Percentiles rank a stretch among this genome's conserved stretches.
Conservation (phyloP, 2,888 invertebrate species). For the Drosophila sordidula region DNA sequence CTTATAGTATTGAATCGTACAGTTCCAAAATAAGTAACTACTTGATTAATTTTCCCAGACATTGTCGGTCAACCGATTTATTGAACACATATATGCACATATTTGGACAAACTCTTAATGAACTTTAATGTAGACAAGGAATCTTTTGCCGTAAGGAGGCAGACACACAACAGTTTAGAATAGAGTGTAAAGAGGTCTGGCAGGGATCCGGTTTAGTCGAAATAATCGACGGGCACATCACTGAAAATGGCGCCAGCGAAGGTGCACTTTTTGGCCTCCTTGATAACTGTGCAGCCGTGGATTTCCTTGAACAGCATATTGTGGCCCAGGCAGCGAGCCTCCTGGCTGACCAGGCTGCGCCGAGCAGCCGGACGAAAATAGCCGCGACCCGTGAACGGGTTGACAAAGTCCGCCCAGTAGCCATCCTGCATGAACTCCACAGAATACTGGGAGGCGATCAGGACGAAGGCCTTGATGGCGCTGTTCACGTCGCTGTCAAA, state of each 20-base stretch:
- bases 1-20: no score
- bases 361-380: constrained; percentile 35
- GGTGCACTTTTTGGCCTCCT: constrained; percentile 40
- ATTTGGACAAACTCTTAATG: constrained; percentile 1
- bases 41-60: neutral
- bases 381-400: constrained; percentile 67
- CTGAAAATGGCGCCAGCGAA: constrained; percentile 64
- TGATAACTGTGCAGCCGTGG: constrained; percentile 62
- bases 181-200: neutral
- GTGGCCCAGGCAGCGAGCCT: constrained; percentile 32
- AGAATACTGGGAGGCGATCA: constrained; percentile 43
- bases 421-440: constrained; percentile 39
- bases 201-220: constrained; percentile 12
- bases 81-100: neutral
- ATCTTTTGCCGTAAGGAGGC: neutral
- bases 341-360: neutral
- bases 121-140: constrained; percentile 10
- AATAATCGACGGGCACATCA: constrained; percentile 43
- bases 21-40: neutral
- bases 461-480: constrained; percentile 55
- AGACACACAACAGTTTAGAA: constrained; percentile 1
- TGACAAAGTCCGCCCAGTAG: constrained; percentile 69
- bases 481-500: constrained; percentile 49
- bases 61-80: neutral
- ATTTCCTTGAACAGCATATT: constrained; percentile 36